phyloP scores from a whole-genome alignment of 2,888 invertebrate genomes.

The Tipula helvola region DNA sequence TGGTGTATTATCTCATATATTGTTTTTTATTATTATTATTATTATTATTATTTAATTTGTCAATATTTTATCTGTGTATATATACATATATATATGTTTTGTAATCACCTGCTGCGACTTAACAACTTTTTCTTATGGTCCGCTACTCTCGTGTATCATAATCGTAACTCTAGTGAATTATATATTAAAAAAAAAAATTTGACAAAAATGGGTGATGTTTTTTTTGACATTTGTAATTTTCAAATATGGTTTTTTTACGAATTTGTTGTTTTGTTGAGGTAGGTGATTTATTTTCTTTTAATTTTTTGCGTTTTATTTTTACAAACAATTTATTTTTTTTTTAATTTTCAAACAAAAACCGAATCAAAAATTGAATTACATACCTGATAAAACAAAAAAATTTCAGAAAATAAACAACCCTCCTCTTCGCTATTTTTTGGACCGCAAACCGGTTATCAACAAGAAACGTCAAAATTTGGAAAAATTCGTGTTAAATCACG shows the following conservation, averaged over 20 bases:
- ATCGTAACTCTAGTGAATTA: background rate
- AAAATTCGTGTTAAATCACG: slow-evolving; percentile 18
- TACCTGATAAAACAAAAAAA: background rate
- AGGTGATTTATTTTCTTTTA: slow-evolving; percentile 15
- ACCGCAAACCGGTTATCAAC: background rate
- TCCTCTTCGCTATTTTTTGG: background rate
- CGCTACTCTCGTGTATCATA: background rate
- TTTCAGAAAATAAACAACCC: background rate
- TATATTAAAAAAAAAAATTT: background rate
- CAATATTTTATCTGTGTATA: background rate
- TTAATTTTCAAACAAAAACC: background rate
- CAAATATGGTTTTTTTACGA: slow-evolving; percentile 1
- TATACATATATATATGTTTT: background rate
- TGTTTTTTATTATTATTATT: background rate
- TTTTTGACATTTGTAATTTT: slow-evolving; percentile 10
- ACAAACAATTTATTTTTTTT: background rate
- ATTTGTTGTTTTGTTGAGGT: slow-evolving; percentile 18
- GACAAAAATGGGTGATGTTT: slow-evolving; percentile 4
- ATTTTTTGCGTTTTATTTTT: slow-evolving; percentile 6
- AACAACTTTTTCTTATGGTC: slow-evolving; percentile 9
- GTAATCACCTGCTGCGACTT: slow-evolving; percentile 10
- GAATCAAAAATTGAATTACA: background rate
- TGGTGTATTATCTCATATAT: background rate
- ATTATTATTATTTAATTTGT: background rate
- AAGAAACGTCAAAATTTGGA: slow-evolving; percentile 10